Evolutionary conservation across 2,113 vertebrate species (phyloP), one percentile per base, ranked within the genome.

Genomic region (Eublepharis macularius): DNA sequence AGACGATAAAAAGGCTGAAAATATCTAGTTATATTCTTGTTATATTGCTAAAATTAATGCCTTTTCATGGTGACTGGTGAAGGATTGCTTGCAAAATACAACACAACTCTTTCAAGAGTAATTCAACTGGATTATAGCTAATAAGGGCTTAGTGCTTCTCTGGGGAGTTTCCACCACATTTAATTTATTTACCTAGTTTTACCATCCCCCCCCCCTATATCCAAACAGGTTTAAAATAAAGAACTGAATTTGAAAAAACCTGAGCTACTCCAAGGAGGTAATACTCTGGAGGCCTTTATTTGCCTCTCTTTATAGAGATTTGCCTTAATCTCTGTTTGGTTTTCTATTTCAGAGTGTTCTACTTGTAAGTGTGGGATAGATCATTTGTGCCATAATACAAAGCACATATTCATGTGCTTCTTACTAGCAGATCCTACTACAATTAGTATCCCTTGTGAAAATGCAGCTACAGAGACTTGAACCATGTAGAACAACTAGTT

Each of bases 361-460:
- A 80, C 13, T 89, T 79, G 43, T 65, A 78, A 85, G 11, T 39
- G 21, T 73, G 63, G 57, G 76, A 19, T 41, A 81, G 49, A 60
- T 72, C 43, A 36, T 65, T 80, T 66, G 7, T 78, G 68, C 24
- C 81, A 79, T 77, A 88, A 87, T 68, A 86, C 72, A 90, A 90
- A 86, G 47, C 82, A 80, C 87, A 91, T 75, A 21, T 34, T n/a
- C 76, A 89, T 82, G 86, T 54, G 87, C 83, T 88, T 88, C 73
- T 75, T 90, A 75, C 65, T 49, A 72, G n/a, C 84, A 92, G 79
- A 85, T 49, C 69, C 43, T 47, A 85, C 79, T 51, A 1, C n/a
- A 88, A 90, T 1, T 77, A 19, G 7, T 66, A 89, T n/a, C 45
- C 81, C 90, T 90, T 86, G 29, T 39, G 83, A 73, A 90, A 88